phyloP scores from a whole-genome alignment of 2,797 vertebrate genomes.

The Pogonophryne albipinna region DNA sequence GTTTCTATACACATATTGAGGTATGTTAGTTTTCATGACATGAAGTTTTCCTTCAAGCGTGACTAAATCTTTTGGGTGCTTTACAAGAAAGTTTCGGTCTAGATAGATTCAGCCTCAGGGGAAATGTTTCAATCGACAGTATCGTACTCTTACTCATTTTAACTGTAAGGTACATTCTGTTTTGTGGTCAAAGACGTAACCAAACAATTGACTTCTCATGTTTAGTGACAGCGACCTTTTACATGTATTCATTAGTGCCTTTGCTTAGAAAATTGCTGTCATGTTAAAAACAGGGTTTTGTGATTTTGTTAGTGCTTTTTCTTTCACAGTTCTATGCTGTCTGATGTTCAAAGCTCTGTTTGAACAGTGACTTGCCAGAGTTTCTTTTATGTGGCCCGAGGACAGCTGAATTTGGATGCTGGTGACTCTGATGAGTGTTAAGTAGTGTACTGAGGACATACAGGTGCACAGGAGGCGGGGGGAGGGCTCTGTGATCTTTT shows the following conservation, averaged over 20 bases:
- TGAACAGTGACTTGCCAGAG: conserved; percentile 11
- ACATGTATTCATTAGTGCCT: neutral
- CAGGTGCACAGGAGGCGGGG: conserved; percentile 61
- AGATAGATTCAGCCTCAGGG: conserved; percentile 10
- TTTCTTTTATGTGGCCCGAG: conserved; percentile 33
- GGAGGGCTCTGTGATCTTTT: conserved; percentile 60
- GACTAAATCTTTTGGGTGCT: conserved; percentile 36
- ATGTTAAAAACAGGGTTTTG: neutral
- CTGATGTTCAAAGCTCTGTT: neutral
- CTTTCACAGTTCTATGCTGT: conserved; percentile 4
- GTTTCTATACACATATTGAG: conserved; percentile 50
- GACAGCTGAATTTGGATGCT: conserved; percentile 51
- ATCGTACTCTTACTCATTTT: conserved; percentile 21
- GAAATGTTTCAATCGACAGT: conserved; percentile 33
- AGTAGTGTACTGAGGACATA: conserved; percentile 53
- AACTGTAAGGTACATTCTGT: conserved; percentile 14
- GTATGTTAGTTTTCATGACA: conserved; percentile 32
- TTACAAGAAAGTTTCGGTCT: conserved; percentile 36
- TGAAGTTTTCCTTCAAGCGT: conserved; percentile 34
- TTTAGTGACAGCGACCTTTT: conserved; percentile 22
- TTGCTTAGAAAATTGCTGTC: neutral
- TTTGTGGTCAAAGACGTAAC: conserved; percentile 17
- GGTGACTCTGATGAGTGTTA: conserved; percentile 52
- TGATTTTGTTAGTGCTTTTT: neutral
- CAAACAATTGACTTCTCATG: conserved; percentile 29